phyloP scores from a whole-genome alignment of 2,113 vertebrate species.

The Corythoichthys haematopterus region DNA sequence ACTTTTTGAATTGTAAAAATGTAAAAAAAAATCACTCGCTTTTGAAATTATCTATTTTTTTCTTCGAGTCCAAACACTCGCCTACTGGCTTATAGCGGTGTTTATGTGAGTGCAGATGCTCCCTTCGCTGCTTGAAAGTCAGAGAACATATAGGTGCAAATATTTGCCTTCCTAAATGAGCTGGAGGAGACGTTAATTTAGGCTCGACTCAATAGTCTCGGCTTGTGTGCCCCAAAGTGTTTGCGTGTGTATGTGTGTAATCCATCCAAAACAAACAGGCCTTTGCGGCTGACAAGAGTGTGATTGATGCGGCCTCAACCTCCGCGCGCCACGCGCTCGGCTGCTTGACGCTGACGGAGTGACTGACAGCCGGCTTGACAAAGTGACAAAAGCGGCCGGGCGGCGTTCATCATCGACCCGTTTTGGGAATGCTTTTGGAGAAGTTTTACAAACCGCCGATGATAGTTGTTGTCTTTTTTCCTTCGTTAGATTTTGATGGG shows the following conservation, averaged over 20 bases:
- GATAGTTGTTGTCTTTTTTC: not conserved
- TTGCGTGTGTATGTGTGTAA: conserved; percentile 13
- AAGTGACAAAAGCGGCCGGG: conserved; percentile 46
- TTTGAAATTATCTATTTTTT: not conserved
- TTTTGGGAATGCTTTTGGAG: conserved; percentile 22
- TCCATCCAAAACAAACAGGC: conserved; percentile 42
- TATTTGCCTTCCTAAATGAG: conserved; percentile 52
- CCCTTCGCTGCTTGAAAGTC: not conserved
- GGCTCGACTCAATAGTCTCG: conserved; percentile 38
- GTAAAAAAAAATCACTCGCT: conserved; percentile 1
- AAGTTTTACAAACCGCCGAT: not conserved
- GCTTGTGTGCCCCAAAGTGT: conserved; percentile 19
- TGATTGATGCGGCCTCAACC: conserved; percentile 49
- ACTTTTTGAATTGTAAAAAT: not conserved
- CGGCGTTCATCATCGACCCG: conserved; percentile 29
- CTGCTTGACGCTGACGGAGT: conserved; percentile 49
- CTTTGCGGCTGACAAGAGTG: conserved; percentile 35
- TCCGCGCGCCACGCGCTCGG: conserved; percentile 28
- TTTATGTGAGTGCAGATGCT: not conserved
- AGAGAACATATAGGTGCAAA: conserved; percentile 34
- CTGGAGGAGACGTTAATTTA: conserved; percentile 33
- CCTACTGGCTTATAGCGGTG: not conserved
- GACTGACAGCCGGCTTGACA: conserved; percentile 52
- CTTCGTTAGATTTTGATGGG: not conserved
- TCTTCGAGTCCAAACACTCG: not conserved